Conservation (phyloP, 2,797 vertebrate species). For the Cuculus canorus region DNA sequence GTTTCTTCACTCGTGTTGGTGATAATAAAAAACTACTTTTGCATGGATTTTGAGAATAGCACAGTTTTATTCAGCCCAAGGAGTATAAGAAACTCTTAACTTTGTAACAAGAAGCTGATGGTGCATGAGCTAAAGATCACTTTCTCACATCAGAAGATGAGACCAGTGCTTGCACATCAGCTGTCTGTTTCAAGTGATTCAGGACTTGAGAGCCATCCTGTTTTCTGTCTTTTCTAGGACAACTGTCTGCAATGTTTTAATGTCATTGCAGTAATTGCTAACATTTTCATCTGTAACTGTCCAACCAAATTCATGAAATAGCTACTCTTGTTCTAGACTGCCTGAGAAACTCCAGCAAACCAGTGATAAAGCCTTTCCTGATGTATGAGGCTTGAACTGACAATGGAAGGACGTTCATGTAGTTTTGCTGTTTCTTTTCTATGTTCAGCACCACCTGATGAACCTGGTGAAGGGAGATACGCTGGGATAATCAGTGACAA, state of each 20-base stretch:
- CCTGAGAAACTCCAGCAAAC: neutral
- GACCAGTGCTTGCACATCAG: neutral
- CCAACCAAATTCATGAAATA: neutral
- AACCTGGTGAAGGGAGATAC: neutral
- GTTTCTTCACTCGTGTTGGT: neutral
- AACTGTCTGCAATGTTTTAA: neutral
- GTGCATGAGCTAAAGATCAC: neutral
- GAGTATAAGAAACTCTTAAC: neutral
- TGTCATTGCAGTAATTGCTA: neutral
- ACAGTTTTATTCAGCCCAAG: neutral
- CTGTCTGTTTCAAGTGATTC: neutral
- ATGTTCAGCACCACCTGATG: neutral
- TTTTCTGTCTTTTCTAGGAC: neutral
- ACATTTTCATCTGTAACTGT: neutral
- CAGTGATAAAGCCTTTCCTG: neutral
- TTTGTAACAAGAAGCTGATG: neutral
- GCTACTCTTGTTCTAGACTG: neutral
- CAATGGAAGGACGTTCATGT: neutral
- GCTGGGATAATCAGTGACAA: neutral
- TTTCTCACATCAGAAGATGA: neutral
- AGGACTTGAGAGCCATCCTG: neutral
- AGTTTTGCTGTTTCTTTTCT: neutral
- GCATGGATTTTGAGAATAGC: neutral
- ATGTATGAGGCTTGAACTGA: neutral
- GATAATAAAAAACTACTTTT: neutral